phyloP scores from a whole-genome alignment of 2,888 invertebrate genomes.

The Apodemia duryi region DNA sequence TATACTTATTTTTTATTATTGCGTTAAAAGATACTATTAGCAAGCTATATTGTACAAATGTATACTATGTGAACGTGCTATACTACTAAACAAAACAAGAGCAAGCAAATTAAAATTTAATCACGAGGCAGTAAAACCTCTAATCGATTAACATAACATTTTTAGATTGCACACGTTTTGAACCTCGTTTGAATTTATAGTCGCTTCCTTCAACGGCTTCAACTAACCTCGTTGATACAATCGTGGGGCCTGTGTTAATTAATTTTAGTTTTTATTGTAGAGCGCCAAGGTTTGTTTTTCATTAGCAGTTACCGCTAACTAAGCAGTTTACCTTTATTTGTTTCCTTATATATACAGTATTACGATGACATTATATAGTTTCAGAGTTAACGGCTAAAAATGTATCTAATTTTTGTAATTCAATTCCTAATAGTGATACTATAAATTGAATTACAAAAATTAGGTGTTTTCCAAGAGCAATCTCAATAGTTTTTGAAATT shows the following conservation, averaged over 20 bases:
- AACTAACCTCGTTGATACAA: conserved; percentile 37
- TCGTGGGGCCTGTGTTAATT: conserved; percentile 24
- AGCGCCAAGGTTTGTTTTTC: conserved; percentile 8
- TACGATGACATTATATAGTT: conserved; percentile 8
- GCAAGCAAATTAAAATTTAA: conserved; percentile 11
- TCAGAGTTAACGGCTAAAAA: background rate
- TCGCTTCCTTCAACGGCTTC: conserved; percentile 36
- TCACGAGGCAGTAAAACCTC: background rate
- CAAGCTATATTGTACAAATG: background rate
- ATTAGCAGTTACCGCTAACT: conserved; percentile 10
- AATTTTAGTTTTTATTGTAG: conserved; percentile 9
- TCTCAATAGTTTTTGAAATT: no score
- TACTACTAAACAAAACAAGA: background rate
- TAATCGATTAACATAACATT: conserved; percentile 13
- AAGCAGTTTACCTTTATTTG: conserved; percentile 22
- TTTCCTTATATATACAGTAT: conserved; percentile 8
- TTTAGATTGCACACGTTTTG: conserved; percentile 23
- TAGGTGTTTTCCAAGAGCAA: background rate
- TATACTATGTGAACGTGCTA: background rate
- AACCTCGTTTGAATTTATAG: conserved; percentile 24
- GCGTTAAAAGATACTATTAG: background rate
- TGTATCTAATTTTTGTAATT: background rate
- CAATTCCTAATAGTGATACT: no score
- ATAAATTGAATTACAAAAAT: background rate
- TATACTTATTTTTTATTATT: background rate